Base-by-base conservation (phyloP, 2,113 vertebrate species). In the Azemiops feae region DNA sequence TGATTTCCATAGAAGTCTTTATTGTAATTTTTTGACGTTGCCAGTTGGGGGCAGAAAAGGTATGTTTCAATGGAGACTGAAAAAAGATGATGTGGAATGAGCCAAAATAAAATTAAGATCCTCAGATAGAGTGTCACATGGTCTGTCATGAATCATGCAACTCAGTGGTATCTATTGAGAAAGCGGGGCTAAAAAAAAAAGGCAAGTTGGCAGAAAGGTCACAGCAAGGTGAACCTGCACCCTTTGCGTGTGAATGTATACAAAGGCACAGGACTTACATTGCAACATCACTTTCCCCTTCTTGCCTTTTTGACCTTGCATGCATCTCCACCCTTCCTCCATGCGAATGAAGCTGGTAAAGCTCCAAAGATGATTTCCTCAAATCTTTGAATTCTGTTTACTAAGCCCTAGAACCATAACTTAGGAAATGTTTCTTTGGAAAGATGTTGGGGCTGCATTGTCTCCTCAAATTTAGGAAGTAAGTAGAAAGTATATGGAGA, bases 341-440 rank as follows among this genome's bases (percentile, higher is more conserved):
- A 9, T 81, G 3, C 34, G 43, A 43, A 43, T 22, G 34, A 81
- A 81, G 34, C n/a, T 81, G 69, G 34, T 81, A 39, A 81, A 2
- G 23, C 20, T 34, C 25, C 0, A 57, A 25, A 14, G 16, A 0
- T 25, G 43, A 10, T 90, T 57, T n/a, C 58, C 57, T 0, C 0
- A 4, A 86, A 2, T 43, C 47, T 85, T 85, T 69, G 43, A 0
- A 9, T 34, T 87, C 55, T 89, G 10, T 34, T 60, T 27, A 86
- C 9, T 47, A 27, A 86, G 12, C 5, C 45, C 43, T 47, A 16
- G 60, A 45, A 3, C 52, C 52, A 30, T 0, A 7, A 0, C 54
- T 18, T 30, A 45, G 12, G 0, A 85, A 47, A 0, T 22, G 1
- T 52, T 25, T 94, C 39, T 55, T 30, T 30, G 9, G 10, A 1